These are phyloP conservation scores for Microcebus tavaratra DNA, from an alignment of 2,113 vertebrate genomes.

Conservation along the genomic window DNA sequence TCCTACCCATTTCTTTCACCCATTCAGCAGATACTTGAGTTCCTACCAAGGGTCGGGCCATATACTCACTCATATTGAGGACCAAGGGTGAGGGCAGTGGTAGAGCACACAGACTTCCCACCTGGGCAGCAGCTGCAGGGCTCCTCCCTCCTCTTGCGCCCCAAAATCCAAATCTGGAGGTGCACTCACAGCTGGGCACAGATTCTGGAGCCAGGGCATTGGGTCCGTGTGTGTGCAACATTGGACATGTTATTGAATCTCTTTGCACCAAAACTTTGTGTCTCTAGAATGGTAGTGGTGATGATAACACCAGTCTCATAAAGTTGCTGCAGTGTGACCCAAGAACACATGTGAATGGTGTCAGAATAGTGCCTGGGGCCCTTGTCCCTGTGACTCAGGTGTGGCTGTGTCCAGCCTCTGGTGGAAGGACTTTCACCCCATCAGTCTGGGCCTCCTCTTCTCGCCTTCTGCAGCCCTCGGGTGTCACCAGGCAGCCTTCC, in stretches of 20 bases:
- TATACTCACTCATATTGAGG: neutral
- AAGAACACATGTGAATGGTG: neutral
- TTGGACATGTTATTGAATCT: neutral
- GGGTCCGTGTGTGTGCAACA: fast-evolving
- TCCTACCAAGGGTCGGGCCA: neutral
- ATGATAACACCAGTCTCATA: neutral
- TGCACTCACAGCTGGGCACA: fast-evolving
- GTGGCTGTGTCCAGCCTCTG: neutral
- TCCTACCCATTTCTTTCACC: neutral
- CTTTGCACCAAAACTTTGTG: neutral
- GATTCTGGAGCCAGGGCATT: neutral
- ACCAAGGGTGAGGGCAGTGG: neutral
- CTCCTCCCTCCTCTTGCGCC: neutral
- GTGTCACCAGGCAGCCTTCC: neutral
- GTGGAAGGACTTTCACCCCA: neutral
- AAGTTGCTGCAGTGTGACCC: neutral
- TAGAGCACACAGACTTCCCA: too few relatives aligned
- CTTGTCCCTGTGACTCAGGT: neutral
- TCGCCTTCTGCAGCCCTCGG: neutral
- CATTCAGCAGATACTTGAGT: neutral
- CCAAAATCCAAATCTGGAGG: neutral
- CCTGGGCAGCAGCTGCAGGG: neutral
- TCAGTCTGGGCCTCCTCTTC: neutral
- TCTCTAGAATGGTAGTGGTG: too few relatives aligned
- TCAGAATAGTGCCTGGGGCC: neutral